A percentile compares a stretch with the other conserved stretches of the same genome.
phyloP scores from a whole-genome alignment of 1,140 invertebrate genomes.

The Matsumurasca onukii region DNA sequence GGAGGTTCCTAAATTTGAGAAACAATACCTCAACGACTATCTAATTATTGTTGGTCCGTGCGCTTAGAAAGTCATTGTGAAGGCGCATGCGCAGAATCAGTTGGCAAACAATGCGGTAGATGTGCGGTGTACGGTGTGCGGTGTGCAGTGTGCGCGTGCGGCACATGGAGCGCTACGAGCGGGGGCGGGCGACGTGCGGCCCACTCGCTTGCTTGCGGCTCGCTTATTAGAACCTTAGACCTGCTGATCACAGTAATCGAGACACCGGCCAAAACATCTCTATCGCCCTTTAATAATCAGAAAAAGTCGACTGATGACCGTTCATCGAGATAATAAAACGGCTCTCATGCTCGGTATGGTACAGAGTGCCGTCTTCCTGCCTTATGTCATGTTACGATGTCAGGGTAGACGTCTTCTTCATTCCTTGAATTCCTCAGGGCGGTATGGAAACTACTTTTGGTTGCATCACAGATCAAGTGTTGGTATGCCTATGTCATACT shows the following conservation, averaged over 20 bases:
- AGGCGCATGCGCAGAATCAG: too few species aligned
- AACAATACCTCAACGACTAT: too few species aligned
- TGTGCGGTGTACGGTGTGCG: too few species aligned
- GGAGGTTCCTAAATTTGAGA: too few species aligned
- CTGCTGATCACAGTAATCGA: constrained; percentile 16
- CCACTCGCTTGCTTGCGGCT: not conserved
- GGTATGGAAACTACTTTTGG: too few species aligned
- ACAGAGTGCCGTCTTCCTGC: not conserved
- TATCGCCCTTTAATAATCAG: constrained; percentile 27
- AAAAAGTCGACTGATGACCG: constrained; percentile 21
- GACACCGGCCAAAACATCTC: constrained; percentile 17
- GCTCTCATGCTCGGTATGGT: too few species aligned
- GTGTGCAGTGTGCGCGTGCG: constrained; percentile 15
- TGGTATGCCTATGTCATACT: too few species aligned
- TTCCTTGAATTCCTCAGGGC: too few species aligned
- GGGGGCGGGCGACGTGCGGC: not conserved
- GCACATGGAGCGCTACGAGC: not conserved
- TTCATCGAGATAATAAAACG: constrained; percentile 24
- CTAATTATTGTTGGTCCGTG: too few species aligned
- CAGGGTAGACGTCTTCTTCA: too few species aligned
- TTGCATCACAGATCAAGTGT: too few species aligned
- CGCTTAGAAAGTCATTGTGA: too few species aligned
- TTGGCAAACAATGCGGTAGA: constrained; percentile 21
- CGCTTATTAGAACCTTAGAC: constrained; percentile 14
- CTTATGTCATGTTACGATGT: not conserved